These are phyloP conservation scores for Lethenteron camtschaticum DNA, from an alignment of 2,113 vertebrate species.

Conservation along the genomic window DNA sequence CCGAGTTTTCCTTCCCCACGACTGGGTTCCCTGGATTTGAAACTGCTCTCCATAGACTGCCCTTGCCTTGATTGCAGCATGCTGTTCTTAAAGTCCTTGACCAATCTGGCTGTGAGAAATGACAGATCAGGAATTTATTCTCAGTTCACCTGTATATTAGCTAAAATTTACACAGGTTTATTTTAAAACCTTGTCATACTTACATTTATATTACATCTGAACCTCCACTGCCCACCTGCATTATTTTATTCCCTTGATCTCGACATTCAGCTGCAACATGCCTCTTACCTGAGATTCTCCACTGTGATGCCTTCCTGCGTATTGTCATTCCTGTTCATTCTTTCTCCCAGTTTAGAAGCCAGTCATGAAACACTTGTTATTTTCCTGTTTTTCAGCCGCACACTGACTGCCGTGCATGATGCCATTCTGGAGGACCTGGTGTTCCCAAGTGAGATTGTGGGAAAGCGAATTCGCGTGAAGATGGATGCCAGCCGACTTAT, in stretches of 20 bases:
- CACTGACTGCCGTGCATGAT: slow-evolving; percentile 71
- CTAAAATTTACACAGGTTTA: neutral
- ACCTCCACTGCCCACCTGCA: neutral
- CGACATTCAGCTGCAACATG: neutral
- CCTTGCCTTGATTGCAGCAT: too few relatives aligned
- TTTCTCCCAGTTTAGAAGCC: neutral
- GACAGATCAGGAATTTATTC: too few relatives aligned
- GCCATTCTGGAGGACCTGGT: slow-evolving; percentile 94
- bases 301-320: too few relatives aligned
- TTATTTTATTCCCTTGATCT: neutral
- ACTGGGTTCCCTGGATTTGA: too few relatives aligned
- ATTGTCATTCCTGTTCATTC: too few relatives aligned
- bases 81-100: too few relatives aligned
- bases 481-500: slow-evolving; percentile 87
- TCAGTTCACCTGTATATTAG: neutral
- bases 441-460: slow-evolving; percentile 92
- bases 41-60: too few relatives aligned
- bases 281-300: too few relatives aligned
- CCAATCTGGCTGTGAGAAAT: too few relatives aligned
- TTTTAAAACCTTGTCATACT: slow-evolving; percentile 1
- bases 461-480: slow-evolving; percentile 83
- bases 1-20: too few relatives aligned
- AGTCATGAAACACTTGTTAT: neutral
- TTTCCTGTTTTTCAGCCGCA: slow-evolving; percentile 35
- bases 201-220: neutral